Evolutionary conservation across 2,888 invertebrate species (phyloP), one percentile per base, ranked within the genome.

Genomic region (Merodon equestris): DNA sequence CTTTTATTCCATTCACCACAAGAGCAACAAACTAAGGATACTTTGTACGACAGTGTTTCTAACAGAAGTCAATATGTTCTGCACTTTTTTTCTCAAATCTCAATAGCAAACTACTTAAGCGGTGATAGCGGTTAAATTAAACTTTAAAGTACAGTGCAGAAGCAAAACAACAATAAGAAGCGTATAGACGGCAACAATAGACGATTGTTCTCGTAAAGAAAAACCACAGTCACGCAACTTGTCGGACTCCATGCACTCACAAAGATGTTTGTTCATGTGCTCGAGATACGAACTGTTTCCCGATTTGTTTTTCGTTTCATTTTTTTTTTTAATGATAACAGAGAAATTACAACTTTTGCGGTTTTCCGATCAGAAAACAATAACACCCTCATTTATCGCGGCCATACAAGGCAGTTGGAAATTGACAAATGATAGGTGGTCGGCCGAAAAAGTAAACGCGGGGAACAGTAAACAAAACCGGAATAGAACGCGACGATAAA

Each of bases 221-320:
- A 61, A 57, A 68, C 48, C 34, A 13, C 40, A 77, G 74, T 74
- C 79, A 79, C 74, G 74, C 74, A 79, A 79, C 13, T 64, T 68
- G 68, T 74, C 66, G 57, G 44, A 53, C 58, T 50, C 51, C 53
- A 34, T 38, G 18, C 50, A 50, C 58, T 54, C 56, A 74, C 68
- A 79, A 79, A 79, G 79, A 74, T 74, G 79, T 74, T 70, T 70
- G 64, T 74, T 74, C 64, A 74, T 74, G 68, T 58, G 70, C 74
- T 51, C 15, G 38, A 58, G 51, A 9, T 9, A 10, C 27, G 12
- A 14, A 54, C 48, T 2, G 44, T 44, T 45, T 47, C 1, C 27
- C 1, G 40, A n/a, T n/a, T n/a, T n/a, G n/a, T n/a, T n/a, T n/a
- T n/a, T 40, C n/a, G 2, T 53, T 47, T 66, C 12, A 9, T 42